These are phyloP conservation scores for Siniperca knerii DNA, from an alignment of 2,113 vertebrate species.

Conservation along the genomic window DNA sequence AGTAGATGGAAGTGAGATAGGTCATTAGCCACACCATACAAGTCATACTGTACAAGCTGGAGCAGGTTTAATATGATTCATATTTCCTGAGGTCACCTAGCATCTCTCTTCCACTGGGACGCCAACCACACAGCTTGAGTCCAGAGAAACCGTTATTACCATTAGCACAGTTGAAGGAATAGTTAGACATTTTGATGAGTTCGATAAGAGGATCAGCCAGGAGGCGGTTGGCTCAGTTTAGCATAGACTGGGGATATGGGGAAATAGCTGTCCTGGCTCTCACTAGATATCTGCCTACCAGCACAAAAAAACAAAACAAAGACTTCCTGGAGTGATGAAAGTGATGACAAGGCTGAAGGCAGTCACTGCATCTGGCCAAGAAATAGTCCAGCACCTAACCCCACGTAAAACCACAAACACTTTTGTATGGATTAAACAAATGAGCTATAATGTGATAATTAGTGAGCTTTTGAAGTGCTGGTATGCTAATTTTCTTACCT, in stretches of 20 bases:
- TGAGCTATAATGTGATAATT: not conserved
- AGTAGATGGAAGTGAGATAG: not conserved
- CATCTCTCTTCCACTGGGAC: not conserved
- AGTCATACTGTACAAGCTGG: not conserved
- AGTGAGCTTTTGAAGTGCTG: not conserved
- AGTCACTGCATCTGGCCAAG: not conserved
- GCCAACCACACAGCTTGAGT: not conserved
- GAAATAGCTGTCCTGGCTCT: not conserved
- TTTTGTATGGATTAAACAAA: not conserved
- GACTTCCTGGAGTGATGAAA: not conserved
- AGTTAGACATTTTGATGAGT: not conserved
- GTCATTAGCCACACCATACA: not conserved
- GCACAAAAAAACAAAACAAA: not conserved
- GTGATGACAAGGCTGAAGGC: not conserved
- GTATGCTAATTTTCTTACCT: not conserved
- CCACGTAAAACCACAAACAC: not conserved
- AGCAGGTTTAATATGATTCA: constrained; percentile 24
- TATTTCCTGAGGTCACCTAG: constrained; percentile 1
- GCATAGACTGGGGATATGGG: not conserved
- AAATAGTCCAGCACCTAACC: not conserved
- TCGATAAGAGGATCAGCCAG: not conserved
- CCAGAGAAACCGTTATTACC: not conserved
- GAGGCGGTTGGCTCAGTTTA: not conserved
- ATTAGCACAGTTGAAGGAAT: not conserved
- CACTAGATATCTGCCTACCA: not conserved